These are phyloP conservation scores for Heliconius erato DNA, from an alignment of 2,888 invertebrate genomes.

Conservation along the genomic window DNA sequence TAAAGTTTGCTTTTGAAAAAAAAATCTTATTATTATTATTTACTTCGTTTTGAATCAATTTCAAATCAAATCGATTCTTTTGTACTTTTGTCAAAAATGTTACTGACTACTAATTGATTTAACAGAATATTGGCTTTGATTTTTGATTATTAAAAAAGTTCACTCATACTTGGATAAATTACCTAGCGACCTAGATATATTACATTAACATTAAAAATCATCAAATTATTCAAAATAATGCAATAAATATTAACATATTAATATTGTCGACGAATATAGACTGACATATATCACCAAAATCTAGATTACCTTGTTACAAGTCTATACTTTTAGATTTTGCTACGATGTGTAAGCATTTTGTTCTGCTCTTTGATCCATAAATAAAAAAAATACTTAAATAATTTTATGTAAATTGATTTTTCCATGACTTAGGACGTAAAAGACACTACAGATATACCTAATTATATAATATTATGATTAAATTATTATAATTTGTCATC, in stretches of 20 bases:
- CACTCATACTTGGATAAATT: background rate
- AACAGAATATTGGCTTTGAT: background rate
- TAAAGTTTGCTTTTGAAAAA: background rate
- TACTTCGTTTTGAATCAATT: background rate
- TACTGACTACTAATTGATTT: too few species aligned
- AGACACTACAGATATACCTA: background rate
- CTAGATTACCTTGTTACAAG: conserved; percentile 14
- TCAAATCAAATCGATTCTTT: background rate
- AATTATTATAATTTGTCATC: background rate
- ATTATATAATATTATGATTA: background rate
- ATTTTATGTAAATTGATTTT: conserved; percentile 9
- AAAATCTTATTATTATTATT: background rate
- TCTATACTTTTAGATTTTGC: background rate
- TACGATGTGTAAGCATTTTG: background rate
- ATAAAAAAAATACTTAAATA: background rate
- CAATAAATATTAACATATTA: conserved; percentile 6
- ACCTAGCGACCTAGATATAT: background rate
- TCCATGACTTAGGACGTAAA: background rate
- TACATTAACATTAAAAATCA: background rate
- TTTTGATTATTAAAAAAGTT: background rate
- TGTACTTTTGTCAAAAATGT: background rate
- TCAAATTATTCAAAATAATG: conserved; percentile 15
- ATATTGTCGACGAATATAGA: background rate
- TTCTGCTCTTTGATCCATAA: background rate
- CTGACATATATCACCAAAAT: conserved; percentile 3